Base-by-base conservation (phyloP, 1,140 invertebrate genomes). In the Charaxes varanes region DNA sequence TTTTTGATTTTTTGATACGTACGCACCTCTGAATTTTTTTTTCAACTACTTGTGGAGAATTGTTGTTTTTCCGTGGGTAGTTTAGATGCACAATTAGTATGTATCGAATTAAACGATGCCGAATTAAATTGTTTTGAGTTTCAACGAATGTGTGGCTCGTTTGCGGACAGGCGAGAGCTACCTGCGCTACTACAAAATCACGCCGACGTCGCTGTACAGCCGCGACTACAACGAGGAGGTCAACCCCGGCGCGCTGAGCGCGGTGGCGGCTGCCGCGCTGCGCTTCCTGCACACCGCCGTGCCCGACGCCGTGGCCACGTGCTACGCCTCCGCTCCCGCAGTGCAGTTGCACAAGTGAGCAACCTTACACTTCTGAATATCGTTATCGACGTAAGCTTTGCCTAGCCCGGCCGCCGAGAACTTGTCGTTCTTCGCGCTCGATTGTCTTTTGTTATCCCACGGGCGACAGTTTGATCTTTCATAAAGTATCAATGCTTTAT, bases 231-330 rank as follows among this genome's bases (percentile, higher is more conserved):
- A 91, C 53, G 62, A 79, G 1, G 71, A 85, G 2, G 77, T 90
- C 1, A 87, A 92, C 56, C 86, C 90, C 3, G 85, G 87, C 0
- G 80, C 91, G 8, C 82, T 89, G 13, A 91, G 90, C 62, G 87
- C 86, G 15, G 91, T 91, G 55, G 85, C 86, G 0, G 85, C 87
- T 1, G 89, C 83, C 5, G 90, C 89, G 2, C 90, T 88, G 57
- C 70, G 90, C 30, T 87, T 87, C 51, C 86, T 90, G 12, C 90
- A 91, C 63, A 87, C 88, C 2, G 62, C 89, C 4, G 70, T 91
- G 10, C 86, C 86, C 2, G 77, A 78, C 24, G 56, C 64, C 5
- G 64, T 81, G 38, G 66, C 74, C 62, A 50, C 57, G 7, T 80
- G 72, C 12, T 71, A 73, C 0, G 38, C 45, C 2, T 53, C 18